Evolutionary conservation across 2,797 vertebrate species (phyloP), one percentile per base, ranked within the genome.

Genomic region (Kryptolebias ocellatus): DNA sequence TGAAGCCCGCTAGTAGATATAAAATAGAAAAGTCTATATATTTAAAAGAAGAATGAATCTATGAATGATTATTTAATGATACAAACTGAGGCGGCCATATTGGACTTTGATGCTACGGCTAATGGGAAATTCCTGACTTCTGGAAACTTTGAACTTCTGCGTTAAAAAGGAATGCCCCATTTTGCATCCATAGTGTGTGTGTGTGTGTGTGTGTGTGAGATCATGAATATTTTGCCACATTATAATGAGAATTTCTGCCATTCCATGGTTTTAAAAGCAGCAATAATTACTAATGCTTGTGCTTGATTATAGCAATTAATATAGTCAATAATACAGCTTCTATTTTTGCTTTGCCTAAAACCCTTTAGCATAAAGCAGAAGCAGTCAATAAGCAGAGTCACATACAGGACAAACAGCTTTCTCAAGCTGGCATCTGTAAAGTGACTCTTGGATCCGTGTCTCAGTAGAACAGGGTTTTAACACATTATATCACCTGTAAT

Each of bases 401-500:
- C 20, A 24, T 24, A 1, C 68, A 52, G 60, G 66, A 83, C 67
- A 74, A 74, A 76, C 46, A 74, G 60, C 47, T 60, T 51, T 78
- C 67, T 76, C 45, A 68, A 47, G 70, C 61, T 70, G 69, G 76
- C 70, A 71, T 20, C 49, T 61, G 49, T 59, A 78, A 72, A 81
- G 61, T 59, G 27, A 69, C 76, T 79, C 70, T 62, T 60, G 78
- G 56, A 71, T 77, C 60, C 37, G n/a, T 72, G 72, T 55, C 69
- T 64, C 67, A 74, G 39, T 63, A 75, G 72, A 76, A 69, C 76
- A 74, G 74, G 75, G 84, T 87, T 86, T 81, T 37, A 60, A 65
- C 53, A 61, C 60, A 78, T 89, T 84, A 81, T 81, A 83, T 77
- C 70, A 72, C 56, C 64, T 28, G 50, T 83, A 82, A 85, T 87